These are phyloP conservation scores for Phasia obesa DNA, from an alignment of 2,888 invertebrate genomes.

Conservation along the genomic window DNA sequence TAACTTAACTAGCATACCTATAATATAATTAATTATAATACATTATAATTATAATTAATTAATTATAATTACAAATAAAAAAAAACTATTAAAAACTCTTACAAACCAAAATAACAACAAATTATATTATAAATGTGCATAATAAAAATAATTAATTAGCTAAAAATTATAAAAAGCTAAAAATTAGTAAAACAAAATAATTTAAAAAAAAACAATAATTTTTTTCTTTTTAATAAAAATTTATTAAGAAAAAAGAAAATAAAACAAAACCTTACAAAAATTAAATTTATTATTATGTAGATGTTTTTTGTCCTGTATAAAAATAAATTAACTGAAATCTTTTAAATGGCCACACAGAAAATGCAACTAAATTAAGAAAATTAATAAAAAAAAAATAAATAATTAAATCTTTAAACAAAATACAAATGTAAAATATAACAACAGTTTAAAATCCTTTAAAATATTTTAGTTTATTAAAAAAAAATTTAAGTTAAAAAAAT, in stretches of 20 bases:
- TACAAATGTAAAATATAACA: slow-evolving; percentile 49
- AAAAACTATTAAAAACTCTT: slow-evolving; percentile 67
- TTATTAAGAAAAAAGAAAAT: slow-evolving; percentile 24
- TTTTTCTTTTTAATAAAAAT: slow-evolving; percentile 57
- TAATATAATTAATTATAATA: slow-evolving; percentile 39
- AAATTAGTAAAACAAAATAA: slow-evolving; percentile 52
- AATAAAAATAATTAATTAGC: slow-evolving; percentile 67
- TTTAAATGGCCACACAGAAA: slow-evolving; percentile 67
- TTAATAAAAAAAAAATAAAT: slow-evolving; percentile 16
- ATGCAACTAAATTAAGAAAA: slow-evolving; percentile 72
- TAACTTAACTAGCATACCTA: slow-evolving; percentile 66
- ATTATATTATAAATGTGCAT: slow-evolving; percentile 72
- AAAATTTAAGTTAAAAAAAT: slow-evolving; percentile 22
- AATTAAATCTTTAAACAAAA: slow-evolving; percentile 7
- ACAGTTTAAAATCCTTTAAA: slow-evolving; percentile 12
- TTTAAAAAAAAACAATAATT: slow-evolving; percentile 50
- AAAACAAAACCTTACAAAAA: slow-evolving; percentile 62
- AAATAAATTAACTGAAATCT: slow-evolving; percentile 73
- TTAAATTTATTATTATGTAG: slow-evolving; percentile 73
- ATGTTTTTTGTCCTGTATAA: slow-evolving; percentile 83
- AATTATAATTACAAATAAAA: slow-evolving; percentile 15
- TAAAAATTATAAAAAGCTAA: slow-evolving; percentile 51
- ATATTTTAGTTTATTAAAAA: slow-evolving; percentile 11
- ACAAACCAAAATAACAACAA: slow-evolving; percentile 73
- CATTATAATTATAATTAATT: too few relatives aligned